Evolutionary conservation across 2,797 vertebrate genomes (phyloP), one percentile per base, ranked within the genome.

Genomic region (Paguma larvata): DNA sequence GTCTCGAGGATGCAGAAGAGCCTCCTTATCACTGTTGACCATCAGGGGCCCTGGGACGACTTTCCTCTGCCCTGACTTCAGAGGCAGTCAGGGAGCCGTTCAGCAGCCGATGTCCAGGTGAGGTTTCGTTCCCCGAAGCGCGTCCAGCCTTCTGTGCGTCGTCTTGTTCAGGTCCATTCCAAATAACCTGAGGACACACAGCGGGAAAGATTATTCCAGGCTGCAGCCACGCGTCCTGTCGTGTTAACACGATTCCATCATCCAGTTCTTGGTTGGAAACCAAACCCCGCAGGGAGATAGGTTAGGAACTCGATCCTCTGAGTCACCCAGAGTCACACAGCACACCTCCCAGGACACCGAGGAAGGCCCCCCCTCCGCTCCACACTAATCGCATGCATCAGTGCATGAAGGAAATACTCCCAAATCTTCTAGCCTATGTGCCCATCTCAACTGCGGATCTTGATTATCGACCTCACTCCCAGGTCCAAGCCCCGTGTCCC

Each of bases 31-130:
- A 4, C 3, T 2, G 3, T 1, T 34, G 27, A 34, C 44, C 30
- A 32, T 3, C 0, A 5, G 2, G 11, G 14, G 41, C 21, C 70
- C 41, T n/a, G 16, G 46, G 68, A 5, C 4, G 19, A 1, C 10
- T 53, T 21, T 46, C 38, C 30, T 62, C 34, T 27, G 41, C n/a
- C 44, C 65, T 0, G 16, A 41, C 21, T 18, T 72, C 16, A 1
- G 8, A n/a, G 18, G 18, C 62, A 46, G 46, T 4, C 3, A 10
- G 1, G 6, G 48, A 8, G 6, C 19, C 10, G 0, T 3, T 97
- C 84, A 98, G 95, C 96, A 97, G 44, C 98, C 96, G 0, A 94
- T 86, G 72, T 97, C 98, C 25, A 98, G 3, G 59, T 87, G 44
- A 1, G 95, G 94, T 6, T 97, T 98, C 0, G 7, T 53, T 0